These are phyloP conservation scores for Cladorhizidae sp. DNA, from an alignment of 37 sponge, comb jelly and placozoan genomes.

Conservation along the genomic window DNA sequence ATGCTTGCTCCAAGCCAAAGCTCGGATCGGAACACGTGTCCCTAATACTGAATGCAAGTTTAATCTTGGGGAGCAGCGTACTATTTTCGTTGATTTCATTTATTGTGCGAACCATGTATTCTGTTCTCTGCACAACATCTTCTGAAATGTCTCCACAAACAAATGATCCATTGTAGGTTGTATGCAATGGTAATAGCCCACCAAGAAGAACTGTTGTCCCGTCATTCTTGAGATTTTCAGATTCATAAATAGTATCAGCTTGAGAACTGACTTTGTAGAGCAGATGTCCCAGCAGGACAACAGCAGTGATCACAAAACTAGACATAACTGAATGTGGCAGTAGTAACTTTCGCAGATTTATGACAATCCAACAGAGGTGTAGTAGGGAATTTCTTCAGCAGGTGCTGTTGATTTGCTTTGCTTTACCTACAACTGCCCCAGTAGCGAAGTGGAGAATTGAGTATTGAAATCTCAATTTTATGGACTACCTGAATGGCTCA, in stretches of 20 bases:
- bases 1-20: slow-evolving; percentile 44
- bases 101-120: slow-evolving; percentile 74
- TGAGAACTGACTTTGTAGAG: no score
- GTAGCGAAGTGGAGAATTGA: no score
- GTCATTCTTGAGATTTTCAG: slow-evolving; percentile 2
- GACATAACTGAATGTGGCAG: no score
- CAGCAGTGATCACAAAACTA: no score
- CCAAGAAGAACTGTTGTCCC: slow-evolving; percentile 54
- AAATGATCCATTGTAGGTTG: slow-evolving; percentile 30
- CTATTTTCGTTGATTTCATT: slow-evolving; percentile 51
- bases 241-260: background rate
- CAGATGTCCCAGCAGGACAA: no score
- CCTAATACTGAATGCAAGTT: slow-evolving; percentile 59
- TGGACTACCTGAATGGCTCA: no score
- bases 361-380: no score
- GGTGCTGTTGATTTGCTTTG: no score
- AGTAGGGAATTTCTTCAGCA: no score
- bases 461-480: no score
- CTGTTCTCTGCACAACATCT: slow-evolving; percentile 41
- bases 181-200: slow-evolving; percentile 78
- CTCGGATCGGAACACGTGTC: slow-evolving; percentile 64
- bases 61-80: slow-evolving; percentile 40
- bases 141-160: slow-evolving; percentile 19
- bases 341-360: no score
- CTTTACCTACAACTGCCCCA: no score